Conservation (phyloP, 2,797 vertebrate species). For the Stomatorhinus walkeri region DNA sequence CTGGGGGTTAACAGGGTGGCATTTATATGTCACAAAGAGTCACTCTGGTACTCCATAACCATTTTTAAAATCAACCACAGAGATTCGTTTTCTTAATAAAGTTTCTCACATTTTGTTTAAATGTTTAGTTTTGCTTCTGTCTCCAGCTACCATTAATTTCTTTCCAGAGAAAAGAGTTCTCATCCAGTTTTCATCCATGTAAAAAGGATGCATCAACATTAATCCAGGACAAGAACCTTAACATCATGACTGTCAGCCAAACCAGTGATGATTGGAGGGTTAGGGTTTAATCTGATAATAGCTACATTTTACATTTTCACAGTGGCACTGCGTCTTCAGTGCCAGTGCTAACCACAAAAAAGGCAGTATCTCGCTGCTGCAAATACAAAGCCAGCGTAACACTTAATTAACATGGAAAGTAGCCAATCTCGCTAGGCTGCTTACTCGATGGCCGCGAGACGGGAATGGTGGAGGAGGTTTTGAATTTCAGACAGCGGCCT, state of each 20-base stretch:
- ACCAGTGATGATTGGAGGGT: neutral
- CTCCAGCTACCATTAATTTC: neutral
- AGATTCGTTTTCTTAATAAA: neutral
- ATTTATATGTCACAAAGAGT: neutral
- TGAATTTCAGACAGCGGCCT: conserved; percentile 1
- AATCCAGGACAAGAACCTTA: neutral
- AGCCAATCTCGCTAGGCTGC: conserved; percentile 16
- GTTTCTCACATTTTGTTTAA: neutral
- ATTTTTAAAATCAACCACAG: neutral
- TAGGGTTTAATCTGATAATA: neutral
- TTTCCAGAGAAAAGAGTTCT: neutral
- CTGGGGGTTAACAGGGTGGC: neutral
- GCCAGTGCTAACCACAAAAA: conserved; percentile 3
- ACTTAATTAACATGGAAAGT: conserved; percentile 44
- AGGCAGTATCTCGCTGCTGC: neutral
- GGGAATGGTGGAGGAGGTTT: neutral
- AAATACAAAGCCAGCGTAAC: conserved; percentile 38
- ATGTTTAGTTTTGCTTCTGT: neutral
- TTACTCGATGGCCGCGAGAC: conserved; percentile 1
- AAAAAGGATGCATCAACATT: neutral
- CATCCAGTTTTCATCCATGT: neutral
- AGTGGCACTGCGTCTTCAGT: neutral
- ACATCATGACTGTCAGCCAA: neutral
- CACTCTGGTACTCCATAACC: neutral
- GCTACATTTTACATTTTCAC: neutral